These are phyloP conservation scores for Zaprionus bogoriensis DNA, from an alignment of 2,888 invertebrate genomes.

Conservation along the genomic window DNA sequence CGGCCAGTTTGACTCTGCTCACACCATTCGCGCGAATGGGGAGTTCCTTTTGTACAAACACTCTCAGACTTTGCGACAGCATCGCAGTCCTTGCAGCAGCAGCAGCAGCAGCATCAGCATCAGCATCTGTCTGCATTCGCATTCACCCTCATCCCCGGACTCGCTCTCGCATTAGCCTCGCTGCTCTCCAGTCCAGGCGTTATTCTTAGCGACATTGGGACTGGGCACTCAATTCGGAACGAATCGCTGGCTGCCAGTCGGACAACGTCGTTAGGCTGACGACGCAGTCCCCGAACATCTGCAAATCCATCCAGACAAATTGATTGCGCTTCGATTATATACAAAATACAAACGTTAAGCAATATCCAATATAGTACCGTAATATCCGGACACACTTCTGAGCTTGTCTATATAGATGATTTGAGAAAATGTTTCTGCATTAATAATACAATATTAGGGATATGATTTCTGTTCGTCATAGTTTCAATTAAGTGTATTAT, in stretches of 20 bases:
- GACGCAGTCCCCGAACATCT: too few species aligned
- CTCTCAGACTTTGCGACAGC: constrained; percentile 47
- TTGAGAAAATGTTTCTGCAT: neutral
- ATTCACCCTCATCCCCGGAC: neutral
- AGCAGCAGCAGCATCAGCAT: constrained; percentile 51
- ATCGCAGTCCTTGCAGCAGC: constrained; percentile 44
- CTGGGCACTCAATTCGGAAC: neutral
- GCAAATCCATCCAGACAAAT: too few species aligned
- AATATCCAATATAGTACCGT: neutral
- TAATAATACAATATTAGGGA: neutral
- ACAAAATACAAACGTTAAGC: neutral
- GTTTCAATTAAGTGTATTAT: too few species aligned
- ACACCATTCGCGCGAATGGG: constrained; percentile 14
- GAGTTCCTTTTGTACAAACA: constrained; percentile 59
- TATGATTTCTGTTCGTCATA: too few species aligned
- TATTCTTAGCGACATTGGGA: constrained; percentile 3
- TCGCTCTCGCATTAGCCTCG: neutral
- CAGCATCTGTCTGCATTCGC: constrained; percentile 49
- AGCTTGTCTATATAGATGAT: neutral
- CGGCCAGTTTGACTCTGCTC: too few species aligned
- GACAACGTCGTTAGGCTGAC: neutral
- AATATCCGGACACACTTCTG: neutral
- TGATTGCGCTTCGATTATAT: neutral
- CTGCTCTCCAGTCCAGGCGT: neutral
- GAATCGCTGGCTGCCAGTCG: neutral